Conservation (phyloP, 2,888 invertebrate species). For the Cheilosia impressa region DNA sequence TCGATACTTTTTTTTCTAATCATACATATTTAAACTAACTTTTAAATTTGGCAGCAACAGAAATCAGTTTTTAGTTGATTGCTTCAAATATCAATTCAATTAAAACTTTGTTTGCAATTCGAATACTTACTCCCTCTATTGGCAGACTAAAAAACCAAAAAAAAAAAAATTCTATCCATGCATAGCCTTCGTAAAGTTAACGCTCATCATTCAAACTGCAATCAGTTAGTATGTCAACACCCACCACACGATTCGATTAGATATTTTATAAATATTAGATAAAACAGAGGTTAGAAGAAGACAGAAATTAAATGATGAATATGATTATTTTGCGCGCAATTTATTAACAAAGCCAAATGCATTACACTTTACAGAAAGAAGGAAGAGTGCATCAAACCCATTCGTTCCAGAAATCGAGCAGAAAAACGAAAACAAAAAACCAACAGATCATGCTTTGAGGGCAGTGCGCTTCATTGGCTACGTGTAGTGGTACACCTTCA, state of each 20-base stretch:
- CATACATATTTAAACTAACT: too few relatives aligned
- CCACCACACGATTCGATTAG: slow-evolving; percentile 17
- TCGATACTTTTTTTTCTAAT: too few relatives aligned
- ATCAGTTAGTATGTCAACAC: slow-evolving; percentile 9
- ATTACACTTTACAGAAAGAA: not conserved
- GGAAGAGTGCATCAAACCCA: slow-evolving; percentile 45
- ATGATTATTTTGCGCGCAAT: not conserved
- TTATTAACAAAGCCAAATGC: slow-evolving; percentile 1
- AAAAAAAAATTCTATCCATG: not conserved
- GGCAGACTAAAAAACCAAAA: not conserved
- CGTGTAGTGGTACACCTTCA: slow-evolving; percentile 30
- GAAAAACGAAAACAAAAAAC: slow-evolving; percentile 9
- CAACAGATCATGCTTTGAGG: slow-evolving; percentile 60
- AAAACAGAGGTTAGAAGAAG: slow-evolving; percentile 31
- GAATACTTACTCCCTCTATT: not conserved
- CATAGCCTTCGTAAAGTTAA: not conserved
- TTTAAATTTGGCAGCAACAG: too few relatives aligned
- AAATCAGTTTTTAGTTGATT: too few relatives aligned
- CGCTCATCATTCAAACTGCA: not conserved
- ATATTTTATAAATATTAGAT: not conserved
- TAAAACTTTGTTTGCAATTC: too few relatives aligned
- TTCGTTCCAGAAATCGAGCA: slow-evolving; percentile 43
- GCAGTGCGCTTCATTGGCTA: slow-evolving; percentile 18
- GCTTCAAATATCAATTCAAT: too few relatives aligned
- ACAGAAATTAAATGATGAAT: not conserved